Evolutionary conservation across 1,140 invertebrate genomes (phyloP), one percentile per base, ranked within the genome.

Genomic region (Caenorhabditis briggsae): DNA sequence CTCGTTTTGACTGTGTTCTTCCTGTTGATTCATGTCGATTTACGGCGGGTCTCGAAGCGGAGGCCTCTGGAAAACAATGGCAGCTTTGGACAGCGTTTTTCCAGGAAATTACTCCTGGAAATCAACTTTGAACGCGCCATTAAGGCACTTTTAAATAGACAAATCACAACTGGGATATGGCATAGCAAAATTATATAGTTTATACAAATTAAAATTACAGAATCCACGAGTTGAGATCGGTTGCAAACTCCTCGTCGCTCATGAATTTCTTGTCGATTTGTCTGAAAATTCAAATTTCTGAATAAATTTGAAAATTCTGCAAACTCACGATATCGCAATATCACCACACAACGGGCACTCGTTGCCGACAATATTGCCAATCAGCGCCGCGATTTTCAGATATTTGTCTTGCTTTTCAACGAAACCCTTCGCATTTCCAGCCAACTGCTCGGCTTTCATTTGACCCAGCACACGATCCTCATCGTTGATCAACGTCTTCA

Each of bases 241-340:
- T 43, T 2, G 56, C 85, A 50, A 78, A 86, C 11, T 86, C 85
- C 12, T 78, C 74, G 11, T 86, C 85, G 46, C 64, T 56, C 20
- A 86, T 20, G 85, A 86, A 86, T 50, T 43, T 74, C 23, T 86
- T 61, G 78, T 86, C 85, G 78, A 86, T 86, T 33, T 50, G 41
- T 53, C 84, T 85, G 65, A 78, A 85, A 25, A 14, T 65, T 14
- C 23, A 14, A 18, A 5, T 14, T n/a, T 65, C 64, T 14, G 18
- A 12, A 12, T 0, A 65, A 0, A 16, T 65, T 65, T 41, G 8
- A 12, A 25, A 23, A 33, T 74, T 56, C 25, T 82, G 18, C 20
- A 70, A 70, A 78, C 84, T 46, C 56, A 85, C 84, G 74, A 70
- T 25, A 86, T 86, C 7, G 85, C 85, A 50, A 82, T 86, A 43